Evolutionary conservation across 2,888 invertebrate species (phyloP).

Genomic region (Troilus luridus): DNA sequence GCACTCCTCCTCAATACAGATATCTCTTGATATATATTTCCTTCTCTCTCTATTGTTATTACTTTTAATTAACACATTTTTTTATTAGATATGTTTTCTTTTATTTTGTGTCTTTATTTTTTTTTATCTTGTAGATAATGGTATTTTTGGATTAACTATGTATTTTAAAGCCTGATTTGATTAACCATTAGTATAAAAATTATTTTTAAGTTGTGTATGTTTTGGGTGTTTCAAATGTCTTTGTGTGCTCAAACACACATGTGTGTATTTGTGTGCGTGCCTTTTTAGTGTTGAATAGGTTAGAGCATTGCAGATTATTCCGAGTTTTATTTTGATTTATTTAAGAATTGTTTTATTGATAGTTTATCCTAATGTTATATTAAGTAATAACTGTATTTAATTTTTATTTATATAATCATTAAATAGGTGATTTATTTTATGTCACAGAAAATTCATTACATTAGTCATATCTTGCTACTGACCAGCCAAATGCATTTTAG

Average conservation of each 20-base stretch:
- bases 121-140: not conserved
- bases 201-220: not conserved
- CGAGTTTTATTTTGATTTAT: not conserved
- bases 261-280: not conserved
- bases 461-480: not conserved
- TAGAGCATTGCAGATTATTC: not conserved
- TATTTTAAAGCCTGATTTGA: not conserved
- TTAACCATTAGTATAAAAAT: not conserved
- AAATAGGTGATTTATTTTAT: not conserved
- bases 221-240: not conserved
- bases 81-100: not conserved
- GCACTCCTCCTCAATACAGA: constrained; percentile 59
- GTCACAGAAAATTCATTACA: not conserved
- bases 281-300: not conserved
- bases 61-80: not conserved
- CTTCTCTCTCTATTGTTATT: constrained; percentile 28
- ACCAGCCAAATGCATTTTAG: not conserved
- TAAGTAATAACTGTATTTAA: not conserved
- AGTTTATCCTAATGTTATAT: not conserved
- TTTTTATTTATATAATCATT: not conserved
- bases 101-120: not conserved
- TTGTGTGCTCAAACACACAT: not conserved
- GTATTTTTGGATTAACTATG: not conserved
- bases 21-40: constrained; percentile 58
- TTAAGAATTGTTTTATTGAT: not conserved